Evolutionary conservation across 2,888 invertebrate genomes (phyloP).

Genomic region (Tenthredo scrophulariae): DNA sequence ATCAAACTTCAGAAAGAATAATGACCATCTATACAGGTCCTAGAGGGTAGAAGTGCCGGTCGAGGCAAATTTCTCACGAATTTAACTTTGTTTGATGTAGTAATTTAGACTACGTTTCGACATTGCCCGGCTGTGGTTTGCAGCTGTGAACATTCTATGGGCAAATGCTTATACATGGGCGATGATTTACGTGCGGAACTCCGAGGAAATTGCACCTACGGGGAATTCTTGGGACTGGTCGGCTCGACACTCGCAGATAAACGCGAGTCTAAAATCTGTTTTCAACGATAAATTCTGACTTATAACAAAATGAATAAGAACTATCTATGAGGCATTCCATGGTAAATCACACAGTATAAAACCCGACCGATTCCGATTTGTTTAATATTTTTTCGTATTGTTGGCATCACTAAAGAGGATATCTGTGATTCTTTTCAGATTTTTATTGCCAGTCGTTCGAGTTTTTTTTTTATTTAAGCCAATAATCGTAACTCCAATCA

Average conservation of each 20-base stretch:
- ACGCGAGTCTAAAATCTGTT: not conserved
- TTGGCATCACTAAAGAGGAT: too few species aligned
- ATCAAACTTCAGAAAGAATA: not conserved
- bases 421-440: too few species aligned
- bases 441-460: too few species aligned
- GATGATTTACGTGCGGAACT: slow-evolving; percentile 43
- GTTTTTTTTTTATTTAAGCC: too few species aligned
- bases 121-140: slow-evolving; percentile 27
- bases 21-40: not conserved
- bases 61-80: slow-evolving; percentile 31
- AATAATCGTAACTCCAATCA: too few species aligned
- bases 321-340: too few species aligned
- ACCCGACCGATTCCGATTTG: too few species aligned
- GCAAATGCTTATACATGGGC: slow-evolving; percentile 12
- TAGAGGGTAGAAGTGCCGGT: not conserved
- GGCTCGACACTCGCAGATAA: not conserved
- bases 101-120: slow-evolving; percentile 38
- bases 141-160: slow-evolving; percentile 36
- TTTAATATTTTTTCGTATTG: too few species aligned
- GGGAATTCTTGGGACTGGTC: slow-evolving; percentile 3
- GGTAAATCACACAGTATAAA: too few species aligned
- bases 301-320: not conserved
- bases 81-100: slow-evolving; percentile 36
- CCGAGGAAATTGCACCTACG: slow-evolving; percentile 22
- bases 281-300: not conserved